Evolutionary conservation across 2,888 invertebrate species (phyloP).

Genomic region (Falcaria lacertinaria): DNA sequence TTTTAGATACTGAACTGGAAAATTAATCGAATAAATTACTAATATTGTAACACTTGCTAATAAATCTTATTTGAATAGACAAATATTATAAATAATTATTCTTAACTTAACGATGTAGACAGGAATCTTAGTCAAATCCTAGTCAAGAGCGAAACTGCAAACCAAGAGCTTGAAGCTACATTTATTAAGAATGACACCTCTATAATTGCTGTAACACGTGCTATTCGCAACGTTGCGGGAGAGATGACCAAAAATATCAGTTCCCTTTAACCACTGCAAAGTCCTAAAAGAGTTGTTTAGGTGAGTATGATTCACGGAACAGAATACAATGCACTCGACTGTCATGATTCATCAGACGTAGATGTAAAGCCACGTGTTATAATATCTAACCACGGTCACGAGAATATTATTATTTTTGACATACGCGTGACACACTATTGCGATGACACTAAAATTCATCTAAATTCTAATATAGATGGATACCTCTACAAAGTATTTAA

Average conservation of each 20-base stretch:
- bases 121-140: too few relatives aligned
- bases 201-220: slow-evolving; percentile 18
- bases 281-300: slow-evolving; percentile 7
- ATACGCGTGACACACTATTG: neutral
- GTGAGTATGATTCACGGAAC: slow-evolving; percentile 36
- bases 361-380: neutral
- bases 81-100: too few relatives aligned
- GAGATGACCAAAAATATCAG: slow-evolving; percentile 58
- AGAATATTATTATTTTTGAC: neutral
- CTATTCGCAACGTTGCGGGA: slow-evolving; percentile 50
- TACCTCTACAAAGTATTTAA: too few relatives aligned
- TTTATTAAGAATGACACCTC: neutral
- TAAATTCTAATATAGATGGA: too few relatives aligned
- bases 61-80: too few relatives aligned
- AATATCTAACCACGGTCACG: neutral
- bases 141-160: neutral
- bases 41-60: too few relatives aligned
- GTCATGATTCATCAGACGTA: slow-evolving; percentile 1
- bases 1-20: too few relatives aligned
- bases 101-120: too few relatives aligned
- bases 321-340: slow-evolving; percentile 9
- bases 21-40: too few relatives aligned
- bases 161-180: neutral
- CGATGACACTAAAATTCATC: too few relatives aligned
- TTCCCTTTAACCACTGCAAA: slow-evolving; percentile 12